phyloP scores from a whole-genome alignment of 2,797 vertebrate species.

The Pogoniulus pusillus region DNA sequence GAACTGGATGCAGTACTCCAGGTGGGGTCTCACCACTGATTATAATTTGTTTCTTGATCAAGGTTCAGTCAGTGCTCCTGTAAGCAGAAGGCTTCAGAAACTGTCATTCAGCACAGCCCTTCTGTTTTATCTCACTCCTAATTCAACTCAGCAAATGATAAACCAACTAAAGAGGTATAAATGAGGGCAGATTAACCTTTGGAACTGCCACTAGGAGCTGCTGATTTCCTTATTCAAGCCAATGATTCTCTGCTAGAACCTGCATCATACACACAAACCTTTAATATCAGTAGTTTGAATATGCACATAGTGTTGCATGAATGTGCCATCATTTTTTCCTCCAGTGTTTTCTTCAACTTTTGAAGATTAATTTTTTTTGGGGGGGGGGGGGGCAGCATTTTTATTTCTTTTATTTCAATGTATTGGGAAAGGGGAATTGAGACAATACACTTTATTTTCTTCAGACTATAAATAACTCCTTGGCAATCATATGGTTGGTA shows the following conservation, averaged over 20 bases:
- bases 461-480: not conserved
- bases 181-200: slow-evolving; percentile 66
- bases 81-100: not conserved
- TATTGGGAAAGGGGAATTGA: not conserved
- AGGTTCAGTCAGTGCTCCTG: not conserved
- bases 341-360: not conserved
- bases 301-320: not conserved
- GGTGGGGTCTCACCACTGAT: too few relatives aligned
- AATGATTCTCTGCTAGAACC: not conserved
- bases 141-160: slow-evolving; percentile 61
- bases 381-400: not conserved
- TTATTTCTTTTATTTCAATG: not conserved
- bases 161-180: slow-evolving; percentile 41
- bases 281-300: not conserved
- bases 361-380: not conserved
- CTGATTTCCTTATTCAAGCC: slow-evolving; percentile 60
- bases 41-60: not conserved
- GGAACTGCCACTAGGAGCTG: slow-evolving; percentile 20
- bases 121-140: not conserved
- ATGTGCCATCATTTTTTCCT: not conserved
- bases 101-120: not conserved
- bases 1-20: too few relatives aligned
- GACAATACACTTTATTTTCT: not conserved
- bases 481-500: not conserved
- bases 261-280: not conserved